Evolutionary conservation across 2,797 vertebrate species (phyloP), one percentile per base, ranked within the genome.

Genomic region (Macropus fuliginosus): DNA sequence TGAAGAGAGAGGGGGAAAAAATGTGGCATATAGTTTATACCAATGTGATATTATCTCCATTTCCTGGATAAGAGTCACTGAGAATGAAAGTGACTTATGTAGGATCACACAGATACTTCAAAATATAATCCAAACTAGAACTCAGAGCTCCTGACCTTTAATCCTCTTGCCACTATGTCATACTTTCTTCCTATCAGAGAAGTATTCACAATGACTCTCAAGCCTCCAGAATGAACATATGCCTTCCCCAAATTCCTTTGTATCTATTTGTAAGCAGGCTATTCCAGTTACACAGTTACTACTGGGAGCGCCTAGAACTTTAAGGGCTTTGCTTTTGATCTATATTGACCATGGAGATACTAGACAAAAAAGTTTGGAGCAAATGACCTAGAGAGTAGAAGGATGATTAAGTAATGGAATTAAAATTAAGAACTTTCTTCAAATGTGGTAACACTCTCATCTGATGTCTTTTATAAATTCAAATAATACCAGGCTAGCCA

Each of bases 361-460:
- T 91, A 55, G 92, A 55, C 62, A 93, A 40, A 40, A 93, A 94
- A 91, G 54, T 95, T 96, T 92, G 96, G 95, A 59, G 56, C 74
- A 95, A 97, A 91, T 91, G 92, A 18, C 93, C 94, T 46, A 62
- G 92, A 93, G 90, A 93, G 27, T 57, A 90, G 94, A 91, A 40
- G 94, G 87, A 55, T 93, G 89, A 56, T 91, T 94, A 52, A 91
- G 59, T 59, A n/a, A 18, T 97, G 91, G 93, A 91, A 91, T 94
- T 2, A 94, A 95, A 95, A 92, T 14, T 55, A 57, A 92, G 95
- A 96, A 66, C 4, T 57, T 91, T 40, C 52, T 97, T 62, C 54
- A 46, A 31, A 95, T 95, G 55, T 55, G 62, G 18, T 87, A 56
- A 94, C 34, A 11, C 97, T 96, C 95, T 57, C 56, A 59, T 91